Base-by-base conservation (phyloP, 2,113 vertebrate genomes). In the Etheostoma spectabile region DNA sequence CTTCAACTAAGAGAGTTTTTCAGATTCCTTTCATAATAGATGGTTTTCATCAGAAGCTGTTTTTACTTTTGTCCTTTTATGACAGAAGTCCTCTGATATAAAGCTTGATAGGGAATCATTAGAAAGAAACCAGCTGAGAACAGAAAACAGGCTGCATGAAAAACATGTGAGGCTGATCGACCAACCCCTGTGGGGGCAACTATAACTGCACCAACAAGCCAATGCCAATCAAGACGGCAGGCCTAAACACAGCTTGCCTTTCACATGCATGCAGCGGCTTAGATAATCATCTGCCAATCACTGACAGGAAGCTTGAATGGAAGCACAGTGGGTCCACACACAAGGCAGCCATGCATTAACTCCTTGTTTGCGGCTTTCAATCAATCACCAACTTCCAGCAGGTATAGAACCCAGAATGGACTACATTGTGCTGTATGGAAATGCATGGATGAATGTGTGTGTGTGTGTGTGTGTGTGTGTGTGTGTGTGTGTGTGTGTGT, bases 261-360 rank as follows among this genome's bases (percentile, higher is more conserved):
- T 87, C 72, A 74, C 38, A 77, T 79, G 66, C 79, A 48, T 12
- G 71, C 66, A 68, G 78, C 22, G 6, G 46, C 53, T 46, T 33
- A 51, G 66, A 87, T 74, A 85, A 83, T 85, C 79, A 74, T 70
- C 79, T 77, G 82, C 72, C 88, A 85, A 45, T 87, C 82, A 80
- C 78, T 59, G 75, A 4, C 49, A 72, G 66, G 71, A 68, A 62
- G 42, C 38, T 48, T 83, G 73, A 83, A 83, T 77, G 52, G 74
- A 69, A 67, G 19, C 68, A 14, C 42, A 22, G 77, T 65, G 77
- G 87, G 80, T 74, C 77, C 27, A 38, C 53, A 51, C 63, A 65
- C 18, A 1, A 5, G 33, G 48, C 55, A 57, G 56, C 45, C 8
- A 19, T 42, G 66, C 63, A 63, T 84, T 82, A 79, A 86, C 78